These are phyloP conservation scores for Drosophila tristis DNA, from an alignment of 1,140 invertebrate genomes.

Conservation along the genomic window DNA sequence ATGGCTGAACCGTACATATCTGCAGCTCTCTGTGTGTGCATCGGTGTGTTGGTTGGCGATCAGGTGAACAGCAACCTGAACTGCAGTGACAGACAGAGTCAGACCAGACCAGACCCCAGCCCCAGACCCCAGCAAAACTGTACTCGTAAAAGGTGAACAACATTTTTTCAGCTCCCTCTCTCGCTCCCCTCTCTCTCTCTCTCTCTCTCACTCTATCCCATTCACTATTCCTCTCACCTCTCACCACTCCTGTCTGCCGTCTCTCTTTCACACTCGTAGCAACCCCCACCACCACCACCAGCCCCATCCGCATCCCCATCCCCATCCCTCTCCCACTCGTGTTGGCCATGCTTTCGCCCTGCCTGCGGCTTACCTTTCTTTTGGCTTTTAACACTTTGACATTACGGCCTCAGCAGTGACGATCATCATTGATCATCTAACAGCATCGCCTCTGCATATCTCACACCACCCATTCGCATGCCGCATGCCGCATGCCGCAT, in stretches of 20 bases:
- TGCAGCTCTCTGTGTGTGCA: too few relatives aligned
- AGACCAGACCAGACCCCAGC: constrained; percentile 1
- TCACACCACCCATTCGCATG: too few relatives aligned
- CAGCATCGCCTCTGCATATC: not conserved
- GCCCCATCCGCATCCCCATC: too few relatives aligned
- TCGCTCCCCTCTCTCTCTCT: constrained; percentile 22
- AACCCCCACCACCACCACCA: too few relatives aligned
- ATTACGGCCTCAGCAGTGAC: constrained; percentile 56
- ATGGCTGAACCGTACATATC: too few relatives aligned
- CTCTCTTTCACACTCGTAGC: not conserved
- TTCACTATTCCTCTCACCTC: not conserved
- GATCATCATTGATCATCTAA: constrained; percentile 43
- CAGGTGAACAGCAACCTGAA: constrained; percentile 59
- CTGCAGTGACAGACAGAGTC: constrained; percentile 62
- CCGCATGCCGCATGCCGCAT: too few relatives aligned
- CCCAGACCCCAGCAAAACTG: constrained; percentile 14
- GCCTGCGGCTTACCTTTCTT: constrained; percentile 33
- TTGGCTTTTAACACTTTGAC: constrained; percentile 76
- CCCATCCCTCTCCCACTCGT: not conserved
- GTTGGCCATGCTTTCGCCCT: constrained; percentile 4
- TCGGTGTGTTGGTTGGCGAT: constrained; percentile 25
- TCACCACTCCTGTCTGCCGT: too few relatives aligned
- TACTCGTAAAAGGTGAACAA: constrained; percentile 71
- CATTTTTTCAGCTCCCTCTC: constrained; percentile 59
- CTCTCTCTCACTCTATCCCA: constrained; percentile 10